These are phyloP conservation scores for Drosophila percnosoma DNA, from an alignment of 2,888 invertebrate genomes.

Conservation along the genomic window DNA sequence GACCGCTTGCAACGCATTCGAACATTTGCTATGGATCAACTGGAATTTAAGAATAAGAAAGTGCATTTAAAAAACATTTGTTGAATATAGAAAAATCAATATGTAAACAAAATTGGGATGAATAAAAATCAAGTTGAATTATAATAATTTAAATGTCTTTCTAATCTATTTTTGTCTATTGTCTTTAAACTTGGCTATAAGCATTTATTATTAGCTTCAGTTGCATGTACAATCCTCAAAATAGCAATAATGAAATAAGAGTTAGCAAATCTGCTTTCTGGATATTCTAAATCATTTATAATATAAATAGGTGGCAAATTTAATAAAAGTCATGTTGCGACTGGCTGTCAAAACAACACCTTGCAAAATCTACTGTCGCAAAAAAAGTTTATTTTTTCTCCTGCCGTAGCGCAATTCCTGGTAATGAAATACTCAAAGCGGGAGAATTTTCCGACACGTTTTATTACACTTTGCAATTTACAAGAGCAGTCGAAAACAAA, in stretches of 20 bases:
- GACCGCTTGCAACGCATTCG: background rate
- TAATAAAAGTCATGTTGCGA: slow-evolving; percentile 25
- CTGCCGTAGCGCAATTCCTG: slow-evolving; percentile 27
- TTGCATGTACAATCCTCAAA: background rate
- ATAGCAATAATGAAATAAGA: background rate
- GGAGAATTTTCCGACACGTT: slow-evolving; percentile 49
- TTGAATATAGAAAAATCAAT: background rate
- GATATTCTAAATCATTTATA: too few species aligned
- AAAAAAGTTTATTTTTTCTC: slow-evolving; percentile 40
- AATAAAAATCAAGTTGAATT: background rate
- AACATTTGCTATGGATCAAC: background rate
- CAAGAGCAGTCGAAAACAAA: slow-evolving; percentile 42
- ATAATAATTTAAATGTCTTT: background rate
- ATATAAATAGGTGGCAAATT: slow-evolving; percentile 14
- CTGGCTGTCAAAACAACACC: slow-evolving; percentile 18
- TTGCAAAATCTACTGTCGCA: slow-evolving; percentile 14
- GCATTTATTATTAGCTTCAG: background rate
- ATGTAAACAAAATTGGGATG: background rate
- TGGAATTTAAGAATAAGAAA: background rate
- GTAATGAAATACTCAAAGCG: slow-evolving; percentile 46
- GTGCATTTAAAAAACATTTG: background rate
- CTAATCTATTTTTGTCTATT: background rate
- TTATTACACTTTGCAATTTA: slow-evolving; percentile 60
- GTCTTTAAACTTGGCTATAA: background rate
- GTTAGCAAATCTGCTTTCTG: background rate